Evolutionary conservation across 2,113 vertebrate species (phyloP), one percentile per base, ranked within the genome.

Genomic region (Leptodactylus fuscus): DNA sequence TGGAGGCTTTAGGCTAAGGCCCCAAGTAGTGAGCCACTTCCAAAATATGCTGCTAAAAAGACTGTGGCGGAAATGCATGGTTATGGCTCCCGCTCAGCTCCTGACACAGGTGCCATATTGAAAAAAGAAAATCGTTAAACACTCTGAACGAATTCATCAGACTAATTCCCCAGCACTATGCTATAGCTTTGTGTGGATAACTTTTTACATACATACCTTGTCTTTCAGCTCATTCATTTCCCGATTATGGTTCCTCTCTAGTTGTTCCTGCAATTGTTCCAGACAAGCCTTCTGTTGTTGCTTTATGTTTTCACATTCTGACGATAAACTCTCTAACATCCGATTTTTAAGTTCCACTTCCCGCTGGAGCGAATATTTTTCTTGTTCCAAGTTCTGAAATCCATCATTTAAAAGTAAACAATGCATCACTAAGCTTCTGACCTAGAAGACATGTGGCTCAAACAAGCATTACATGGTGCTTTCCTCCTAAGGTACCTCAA

Each of bases 311-410:
- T 99, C 97, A n/a, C 92, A 95, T 87, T 99, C 98, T 22, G 93
- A 95, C 85, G 91, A 93, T 87, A 98, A 83, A 3, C 96, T 98
- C 75, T 96, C 95, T 82, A 98, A 83, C 93, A 98, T 96, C 16
- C 94, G 94, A 79, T 74, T 93, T 92, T 98, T 99, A 12, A 99
- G 91, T 69, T 95, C 95, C 60, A 97, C 92, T 87, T 98, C 97
- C 89, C 93, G 95, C 86, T 96, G 96, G 67, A 98, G 91, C 15
- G 96, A 93, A 51, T 97, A 98, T 85, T 97, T 99, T 55, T 98
- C 95, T 65, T 99, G 98, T 81, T 95, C 93, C 82, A 91, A 93
- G 87, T 86, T 91, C 94, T 95, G 88, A 71, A 92, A 91, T 88
- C 87, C 1, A 93, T 86, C 88, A 87, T 16, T 55, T 73, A 87